Percentiles rank a stretch among this genome's conserved stretches.
These are phyloP conservation scores for Ericerus pela DNA, from an alignment of 1,140 invertebrate genomes.

Conservation along the genomic window DNA sequence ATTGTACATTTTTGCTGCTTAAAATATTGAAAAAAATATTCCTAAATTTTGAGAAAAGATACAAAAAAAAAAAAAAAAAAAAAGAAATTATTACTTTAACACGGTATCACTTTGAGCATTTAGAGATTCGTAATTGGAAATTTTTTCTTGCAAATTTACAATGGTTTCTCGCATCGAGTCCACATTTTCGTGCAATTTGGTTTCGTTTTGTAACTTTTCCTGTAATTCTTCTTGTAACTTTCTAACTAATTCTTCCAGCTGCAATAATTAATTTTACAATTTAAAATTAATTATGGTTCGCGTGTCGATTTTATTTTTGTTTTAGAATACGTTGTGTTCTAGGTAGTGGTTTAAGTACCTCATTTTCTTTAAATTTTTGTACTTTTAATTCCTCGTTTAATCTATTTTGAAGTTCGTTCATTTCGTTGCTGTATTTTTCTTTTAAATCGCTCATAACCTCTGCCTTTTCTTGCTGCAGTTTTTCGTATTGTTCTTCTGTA, in stretches of 20 bases:
- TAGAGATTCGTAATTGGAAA: background rate
- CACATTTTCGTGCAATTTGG: background rate
- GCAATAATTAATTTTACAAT: background rate
- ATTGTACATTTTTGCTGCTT: too few species aligned
- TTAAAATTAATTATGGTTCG: background rate
- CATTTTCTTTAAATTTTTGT: constrained; percentile 3
- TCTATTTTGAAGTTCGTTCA: constrained; percentile 30
- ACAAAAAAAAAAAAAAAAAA: too few species aligned
- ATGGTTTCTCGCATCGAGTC: background rate
- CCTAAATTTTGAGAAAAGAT: too few species aligned
- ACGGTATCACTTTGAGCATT: background rate
- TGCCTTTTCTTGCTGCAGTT: constrained; percentile 37
- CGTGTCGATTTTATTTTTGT: background rate
- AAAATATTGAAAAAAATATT: too few species aligned
- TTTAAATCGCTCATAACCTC: constrained; percentile 36
- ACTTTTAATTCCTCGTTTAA: constrained; percentile 16
- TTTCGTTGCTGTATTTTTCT: constrained; percentile 36
- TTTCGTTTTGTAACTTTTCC: background rate
- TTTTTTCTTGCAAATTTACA: background rate
- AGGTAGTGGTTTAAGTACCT: background rate
- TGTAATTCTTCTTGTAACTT: background rate
- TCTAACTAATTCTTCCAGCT: background rate
- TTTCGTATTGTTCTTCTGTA: constrained; percentile 33
- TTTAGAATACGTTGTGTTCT: background rate
- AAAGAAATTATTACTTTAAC: constrained; percentile 4